phyloP scores from a whole-genome alignment of 2,888 invertebrate genomes.

The Nemotelus nigrinus region DNA sequence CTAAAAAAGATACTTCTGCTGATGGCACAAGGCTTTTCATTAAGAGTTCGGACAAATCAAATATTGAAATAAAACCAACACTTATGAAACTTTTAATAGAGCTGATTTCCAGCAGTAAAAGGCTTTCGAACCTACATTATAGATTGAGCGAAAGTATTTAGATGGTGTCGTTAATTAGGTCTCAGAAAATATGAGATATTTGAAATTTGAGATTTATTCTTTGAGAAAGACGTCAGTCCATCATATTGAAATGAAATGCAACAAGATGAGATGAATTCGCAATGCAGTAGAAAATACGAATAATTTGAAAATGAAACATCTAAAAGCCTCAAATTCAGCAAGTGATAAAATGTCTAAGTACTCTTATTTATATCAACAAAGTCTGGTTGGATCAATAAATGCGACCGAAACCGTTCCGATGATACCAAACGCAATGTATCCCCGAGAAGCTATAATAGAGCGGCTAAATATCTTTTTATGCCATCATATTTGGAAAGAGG shows the following conservation, averaged over 20 bases:
- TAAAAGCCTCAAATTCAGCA: not conserved
- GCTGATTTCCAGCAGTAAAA: not conserved
- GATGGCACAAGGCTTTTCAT: not conserved
- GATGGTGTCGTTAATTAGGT: not conserved
- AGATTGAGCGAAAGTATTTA: too few relatives aligned
- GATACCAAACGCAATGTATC: slow-evolving; percentile 4
- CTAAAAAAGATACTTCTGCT: not conserved
- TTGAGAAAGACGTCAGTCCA: too few relatives aligned
- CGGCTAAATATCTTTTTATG: slow-evolving; percentile 7
- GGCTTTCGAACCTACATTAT: too few relatives aligned
- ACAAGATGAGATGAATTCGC: too few relatives aligned
- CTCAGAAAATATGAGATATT: too few relatives aligned
- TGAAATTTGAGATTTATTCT: too few relatives aligned
- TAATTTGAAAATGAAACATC: not conserved
- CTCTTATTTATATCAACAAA: not conserved
- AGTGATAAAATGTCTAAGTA: not conserved
- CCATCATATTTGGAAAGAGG: not conserved
- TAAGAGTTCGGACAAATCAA: slow-evolving; percentile 7
- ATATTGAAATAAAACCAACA: slow-evolving; percentile 26
- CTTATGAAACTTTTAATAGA: slow-evolving; percentile 21
- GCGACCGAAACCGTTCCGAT: not conserved
- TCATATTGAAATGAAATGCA: too few relatives aligned
- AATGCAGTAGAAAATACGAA: too few relatives aligned
- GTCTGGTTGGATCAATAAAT: not conserved
- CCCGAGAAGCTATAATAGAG: not conserved